phyloP scores from a whole-genome alignment of 2,113 vertebrate genomes.

The Aspiorhynchus laticeps region DNA sequence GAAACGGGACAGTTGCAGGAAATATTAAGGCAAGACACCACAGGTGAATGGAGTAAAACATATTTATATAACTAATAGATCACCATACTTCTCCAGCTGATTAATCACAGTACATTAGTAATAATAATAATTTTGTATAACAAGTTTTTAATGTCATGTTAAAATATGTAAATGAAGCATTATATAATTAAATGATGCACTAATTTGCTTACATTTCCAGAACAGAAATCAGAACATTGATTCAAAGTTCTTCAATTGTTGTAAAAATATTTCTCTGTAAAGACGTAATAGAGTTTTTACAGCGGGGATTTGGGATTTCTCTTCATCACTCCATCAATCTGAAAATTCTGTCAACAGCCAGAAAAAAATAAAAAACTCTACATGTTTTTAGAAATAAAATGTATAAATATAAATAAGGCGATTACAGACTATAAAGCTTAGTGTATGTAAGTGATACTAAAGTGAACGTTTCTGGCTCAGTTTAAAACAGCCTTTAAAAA shows the following conservation, averaged over 20 bases:
- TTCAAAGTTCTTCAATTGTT: background rate
- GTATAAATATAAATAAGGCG: background rate
- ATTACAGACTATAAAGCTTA: background rate
- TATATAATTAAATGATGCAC: background rate
- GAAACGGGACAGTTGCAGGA: conserved; percentile 58
- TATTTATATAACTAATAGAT: background rate
- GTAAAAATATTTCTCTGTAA: too few species aligned
- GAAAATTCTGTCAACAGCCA: background rate
- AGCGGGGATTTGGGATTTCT: background rate
- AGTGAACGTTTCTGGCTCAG: too few species aligned
- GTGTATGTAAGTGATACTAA: background rate
- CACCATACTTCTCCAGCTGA: background rate
- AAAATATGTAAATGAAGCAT: background rate
- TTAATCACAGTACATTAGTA: background rate
- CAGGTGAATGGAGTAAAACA: background rate
- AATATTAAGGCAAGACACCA: conserved; percentile 63
- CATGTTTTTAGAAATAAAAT: too few species aligned
- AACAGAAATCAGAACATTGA: background rate
- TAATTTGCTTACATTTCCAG: background rate
- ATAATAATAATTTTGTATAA: background rate
- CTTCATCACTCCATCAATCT: background rate
- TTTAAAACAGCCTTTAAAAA: background rate
- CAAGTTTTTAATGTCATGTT: background rate
- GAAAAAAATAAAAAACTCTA: background rate
- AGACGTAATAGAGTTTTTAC: background rate